Evolutionary conservation across 1,140 invertebrate species (phyloP).

Genomic region (Bombus difficillimus): DNA sequence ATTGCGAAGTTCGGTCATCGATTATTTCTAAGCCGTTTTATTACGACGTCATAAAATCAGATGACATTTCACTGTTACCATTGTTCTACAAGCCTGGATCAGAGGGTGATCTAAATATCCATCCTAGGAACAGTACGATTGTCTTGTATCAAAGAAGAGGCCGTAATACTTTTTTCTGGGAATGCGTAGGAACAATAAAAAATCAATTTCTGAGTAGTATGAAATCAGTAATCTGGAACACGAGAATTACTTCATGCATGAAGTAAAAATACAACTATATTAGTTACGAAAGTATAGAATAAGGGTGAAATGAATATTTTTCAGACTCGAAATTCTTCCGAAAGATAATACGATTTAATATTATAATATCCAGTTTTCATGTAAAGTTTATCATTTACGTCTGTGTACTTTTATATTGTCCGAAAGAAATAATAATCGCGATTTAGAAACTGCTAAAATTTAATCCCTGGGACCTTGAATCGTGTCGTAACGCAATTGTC

Average conservation of each 20-base stretch:
- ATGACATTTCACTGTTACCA: background rate
- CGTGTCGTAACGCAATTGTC: background rate
- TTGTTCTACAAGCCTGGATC: background rate
- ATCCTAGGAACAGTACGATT: background rate
- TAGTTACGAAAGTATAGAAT: too few species aligned
- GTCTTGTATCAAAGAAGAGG: background rate
- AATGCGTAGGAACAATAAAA: background rate
- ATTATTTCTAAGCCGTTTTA: constrained; percentile 1
- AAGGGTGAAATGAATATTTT: too few species aligned
- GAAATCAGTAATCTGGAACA: constrained; percentile 6
- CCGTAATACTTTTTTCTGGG: constrained; percentile 2
- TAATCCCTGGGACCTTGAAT: background rate
- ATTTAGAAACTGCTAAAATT: background rate
- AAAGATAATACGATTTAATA: background rate
- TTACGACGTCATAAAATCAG: constrained; percentile 24
- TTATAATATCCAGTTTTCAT: background rate
- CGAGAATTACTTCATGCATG: background rate
- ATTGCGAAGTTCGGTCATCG: constrained; percentile 1
- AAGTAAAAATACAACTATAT: background rate
- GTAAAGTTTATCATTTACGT: background rate
- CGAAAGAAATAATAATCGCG: background rate
- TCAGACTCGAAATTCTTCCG: too few species aligned
- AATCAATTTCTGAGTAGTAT: background rate
- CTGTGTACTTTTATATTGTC: too few species aligned
- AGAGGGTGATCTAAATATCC: constrained; percentile 28